Conservation (phyloP, 2,888 invertebrate genomes). For the Melinaea menophilus region DNA sequence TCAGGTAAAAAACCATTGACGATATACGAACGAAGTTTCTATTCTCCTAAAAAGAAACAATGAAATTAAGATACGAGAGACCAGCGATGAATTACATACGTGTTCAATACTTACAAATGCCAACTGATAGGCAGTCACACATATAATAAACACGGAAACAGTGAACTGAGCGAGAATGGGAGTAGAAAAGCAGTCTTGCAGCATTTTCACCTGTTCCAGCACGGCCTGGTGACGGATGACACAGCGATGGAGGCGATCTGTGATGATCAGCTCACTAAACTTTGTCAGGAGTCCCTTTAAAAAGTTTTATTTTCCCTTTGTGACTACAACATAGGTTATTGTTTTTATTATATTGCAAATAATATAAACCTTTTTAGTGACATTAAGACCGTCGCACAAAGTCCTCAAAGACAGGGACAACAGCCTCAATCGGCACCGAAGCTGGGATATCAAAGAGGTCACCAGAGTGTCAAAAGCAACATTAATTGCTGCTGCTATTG, state of each 20-base stretch:
- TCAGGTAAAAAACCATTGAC: conserved; percentile 52
- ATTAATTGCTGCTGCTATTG: conserved; percentile 57
- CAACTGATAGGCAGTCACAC: conserved; percentile 66
- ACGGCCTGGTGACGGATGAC: conserved; percentile 47
- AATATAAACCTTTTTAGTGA: conserved; percentile 21
- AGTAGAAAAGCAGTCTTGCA: conserved; percentile 55
- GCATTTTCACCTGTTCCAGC: conserved; percentile 39
- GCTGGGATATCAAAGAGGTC: conserved; percentile 52
- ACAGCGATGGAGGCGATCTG: conserved; percentile 39
- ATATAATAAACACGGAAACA: conserved; percentile 65
- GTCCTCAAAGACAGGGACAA: conserved; percentile 51
- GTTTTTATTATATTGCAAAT: no score
- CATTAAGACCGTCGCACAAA: conserved; percentile 36
- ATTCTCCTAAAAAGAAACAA: conserved; percentile 38
- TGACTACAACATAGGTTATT: no score
- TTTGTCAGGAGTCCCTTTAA: conserved; percentile 38
- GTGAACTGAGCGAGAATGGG: conserved; percentile 62
- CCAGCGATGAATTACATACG: no score
- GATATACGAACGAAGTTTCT: conserved; percentile 46
- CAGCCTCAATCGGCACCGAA: conserved; percentile 59
- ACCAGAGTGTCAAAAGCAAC: conserved; percentile 60
- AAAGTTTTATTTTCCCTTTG: not conserved
- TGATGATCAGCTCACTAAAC: conserved; percentile 32
- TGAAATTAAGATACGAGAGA: no score
- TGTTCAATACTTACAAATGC: conserved; percentile 51